Evolutionary conservation across 2,888 invertebrate species (phyloP), one percentile per base, ranked within the genome.

Genomic region (Choristoneura rosaceana): DNA sequence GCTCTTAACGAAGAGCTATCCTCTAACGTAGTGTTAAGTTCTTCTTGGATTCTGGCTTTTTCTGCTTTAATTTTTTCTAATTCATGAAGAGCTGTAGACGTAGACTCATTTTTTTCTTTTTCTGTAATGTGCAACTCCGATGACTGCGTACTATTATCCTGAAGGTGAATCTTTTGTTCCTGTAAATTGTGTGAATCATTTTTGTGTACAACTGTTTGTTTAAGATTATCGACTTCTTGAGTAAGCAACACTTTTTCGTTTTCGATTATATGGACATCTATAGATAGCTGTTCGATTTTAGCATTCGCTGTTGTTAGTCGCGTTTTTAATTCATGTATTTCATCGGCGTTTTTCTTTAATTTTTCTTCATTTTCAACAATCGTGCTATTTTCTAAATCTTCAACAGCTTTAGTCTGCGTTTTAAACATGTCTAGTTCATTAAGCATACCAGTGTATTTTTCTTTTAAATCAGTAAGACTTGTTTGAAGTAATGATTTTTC

Each of bases 381-480:
- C 77, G 89, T 75, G 80, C 80, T 85, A 82, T 90, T 86, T 83
- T 95, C 95, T 68, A 94, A 79, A 76, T 93, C 93, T 71, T 94
- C 90, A 15, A 94, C 91, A 61, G 92, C 89, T 80, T 94, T 94
- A 2, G 86, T 86, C 84, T 95, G 84, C 82, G 82, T 89, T 85
- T 94, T 87, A 87, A 92, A 83, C 83, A 87, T 78, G 77, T 90
- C 85, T 69, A 90, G 81, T 85, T 95, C 87, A 69, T 82, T 82
- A 62, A 95, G 87, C 87, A 95, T 90, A 78, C 87, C 76, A 73
- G 94, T 95, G 81, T 95, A 95, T 75, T 95, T 95, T 43, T 87
- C 88, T 86, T 94, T 94, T 58, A 95, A 87, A 71, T 92, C 92
- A 69, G 89, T 90, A 70, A 96, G 90, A 75, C 94, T 95, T 63